Percentiles rank a stretch among this genome's conserved stretches.
Conservation (phyloP, 1,140 invertebrate genomes). For the Rhopalosiphum padi region DNA sequence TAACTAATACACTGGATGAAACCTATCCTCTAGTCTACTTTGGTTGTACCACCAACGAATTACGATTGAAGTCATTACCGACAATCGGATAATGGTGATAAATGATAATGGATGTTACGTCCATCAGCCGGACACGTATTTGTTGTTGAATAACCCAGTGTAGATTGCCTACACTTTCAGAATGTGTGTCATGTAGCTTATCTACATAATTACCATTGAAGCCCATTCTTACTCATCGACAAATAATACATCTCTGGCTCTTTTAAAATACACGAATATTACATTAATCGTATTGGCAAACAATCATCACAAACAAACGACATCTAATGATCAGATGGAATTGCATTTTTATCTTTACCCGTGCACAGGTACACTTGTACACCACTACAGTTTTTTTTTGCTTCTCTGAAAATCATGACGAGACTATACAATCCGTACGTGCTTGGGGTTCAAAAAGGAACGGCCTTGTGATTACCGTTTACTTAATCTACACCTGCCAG, state of each 20-base stretch:
- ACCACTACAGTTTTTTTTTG: not conserved
- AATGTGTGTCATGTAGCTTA: not conserved
- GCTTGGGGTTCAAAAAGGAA: not conserved
- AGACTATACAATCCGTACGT: constrained; percentile 39
- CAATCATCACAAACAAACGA: constrained; percentile 37
- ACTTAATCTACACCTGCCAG: constrained; percentile 29
- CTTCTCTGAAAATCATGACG: constrained; percentile 18
- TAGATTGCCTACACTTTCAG: not conserved
- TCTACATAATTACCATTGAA: not conserved
- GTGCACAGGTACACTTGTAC: too few relatives aligned
- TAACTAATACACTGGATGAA: not conserved
- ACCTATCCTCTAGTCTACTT: not conserved
- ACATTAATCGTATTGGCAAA: constrained; percentile 1
- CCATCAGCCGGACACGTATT: not conserved
- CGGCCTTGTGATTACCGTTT: constrained; percentile 4
- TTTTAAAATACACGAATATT: not conserved
- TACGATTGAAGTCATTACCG: not conserved
- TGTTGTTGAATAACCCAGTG: not conserved
- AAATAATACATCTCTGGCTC: not conserved
- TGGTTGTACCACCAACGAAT: not conserved
- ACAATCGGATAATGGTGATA: not conserved
- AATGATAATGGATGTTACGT: not conserved
- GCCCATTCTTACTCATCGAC: not conserved
- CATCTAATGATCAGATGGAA: not conserved
- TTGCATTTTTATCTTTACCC: not conserved